A percentile compares a stretch with the other conserved stretches of the same genome.
Evolutionary conservation across 2,797 vertebrate species (phyloP).

Genomic region (Anisognathus igniventris): DNA sequence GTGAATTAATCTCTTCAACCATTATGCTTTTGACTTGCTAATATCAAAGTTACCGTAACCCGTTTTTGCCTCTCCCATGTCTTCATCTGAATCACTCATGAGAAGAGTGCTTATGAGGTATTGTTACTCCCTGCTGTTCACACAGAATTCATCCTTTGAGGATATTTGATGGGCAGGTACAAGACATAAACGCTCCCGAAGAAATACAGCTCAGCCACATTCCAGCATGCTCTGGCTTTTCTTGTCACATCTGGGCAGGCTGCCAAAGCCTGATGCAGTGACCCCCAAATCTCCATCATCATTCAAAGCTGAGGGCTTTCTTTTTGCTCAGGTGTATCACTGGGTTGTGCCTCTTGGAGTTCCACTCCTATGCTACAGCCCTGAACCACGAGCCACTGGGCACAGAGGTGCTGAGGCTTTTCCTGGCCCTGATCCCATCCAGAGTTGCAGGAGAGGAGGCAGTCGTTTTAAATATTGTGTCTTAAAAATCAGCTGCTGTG

Average conservation of each 20-base stretch:
- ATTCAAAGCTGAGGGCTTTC: not conserved
- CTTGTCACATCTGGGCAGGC: not conserved
- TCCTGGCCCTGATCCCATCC: not conserved
- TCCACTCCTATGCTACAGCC: not conserved
- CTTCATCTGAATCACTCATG: slow-evolving; percentile 32
- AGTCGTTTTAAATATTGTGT: not conserved
- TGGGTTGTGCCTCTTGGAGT: not conserved
- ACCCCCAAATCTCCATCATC: not conserved
- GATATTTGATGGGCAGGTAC: not conserved
- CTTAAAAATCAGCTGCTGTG: not conserved
- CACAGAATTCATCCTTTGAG: not conserved
- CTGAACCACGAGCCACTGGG: not conserved
- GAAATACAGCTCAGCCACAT: not conserved
- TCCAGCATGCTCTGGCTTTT: not conserved
- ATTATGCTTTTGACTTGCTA: not conserved
- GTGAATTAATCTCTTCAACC: slow-evolving; percentile 31
- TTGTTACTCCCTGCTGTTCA: slow-evolving; percentile 27
- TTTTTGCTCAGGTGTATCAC: not conserved
- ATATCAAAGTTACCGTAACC: not conserved
- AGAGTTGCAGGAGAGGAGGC: not conserved
- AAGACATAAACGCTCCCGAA: not conserved
- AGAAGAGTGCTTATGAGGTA: not conserved
- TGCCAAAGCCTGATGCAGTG: not conserved
- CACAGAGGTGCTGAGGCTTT: not conserved
- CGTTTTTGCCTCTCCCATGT: not conserved